Base-by-base conservation (phyloP, 2,888 invertebrate genomes). In the Nephrotoma guestfalica region DNA sequence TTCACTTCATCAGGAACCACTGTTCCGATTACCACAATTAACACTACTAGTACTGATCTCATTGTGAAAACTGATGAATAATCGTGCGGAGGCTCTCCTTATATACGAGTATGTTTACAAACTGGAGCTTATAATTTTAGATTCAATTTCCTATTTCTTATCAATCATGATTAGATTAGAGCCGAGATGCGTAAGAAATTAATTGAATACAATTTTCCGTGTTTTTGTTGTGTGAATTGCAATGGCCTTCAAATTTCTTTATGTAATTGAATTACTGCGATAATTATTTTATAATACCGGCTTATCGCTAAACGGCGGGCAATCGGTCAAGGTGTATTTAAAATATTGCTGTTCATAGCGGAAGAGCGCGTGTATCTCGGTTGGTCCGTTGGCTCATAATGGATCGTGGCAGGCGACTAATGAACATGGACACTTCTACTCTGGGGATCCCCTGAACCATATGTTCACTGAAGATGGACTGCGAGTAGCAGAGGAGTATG, bases 1-100 rank as follows among this genome's bases (percentile, higher is more conserved):
- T 90, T 90, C 18, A 90, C 88, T 86, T 89, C 71, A 4, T 30
- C 30, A 0, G 71, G 9, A 11, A 30, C 30, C 7, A 30, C 71
- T 30, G 71, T 11, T 11, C 71, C 71, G 4, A 71, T 18, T 30
- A 71, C 71, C 2, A 30, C 18, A 30, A 9, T 30, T n/a, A 71
- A 5, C 30, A 71, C 5, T 13, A 71, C 71, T 30, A 71, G 30
- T 71, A 30, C 30, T 71, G 30, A 71, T 71, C 30, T 71, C 71
- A 71, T 71, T 30, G 11, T 71, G 4, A n/a, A 30, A 9, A 71
- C 71, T 71, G 30, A 18, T 30, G 9, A 9, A 3, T 71, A 7
- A 4, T 30, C 9, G 30, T 2, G 11, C 9, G 9, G 9, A 3
- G 30, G 11, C 9, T 71, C 3, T 7, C 9, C 13, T 71, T 71